Evolutionary conservation across 2,113 vertebrate genomes (phyloP).

Genomic region (Aleadryas rufinucha): DNA sequence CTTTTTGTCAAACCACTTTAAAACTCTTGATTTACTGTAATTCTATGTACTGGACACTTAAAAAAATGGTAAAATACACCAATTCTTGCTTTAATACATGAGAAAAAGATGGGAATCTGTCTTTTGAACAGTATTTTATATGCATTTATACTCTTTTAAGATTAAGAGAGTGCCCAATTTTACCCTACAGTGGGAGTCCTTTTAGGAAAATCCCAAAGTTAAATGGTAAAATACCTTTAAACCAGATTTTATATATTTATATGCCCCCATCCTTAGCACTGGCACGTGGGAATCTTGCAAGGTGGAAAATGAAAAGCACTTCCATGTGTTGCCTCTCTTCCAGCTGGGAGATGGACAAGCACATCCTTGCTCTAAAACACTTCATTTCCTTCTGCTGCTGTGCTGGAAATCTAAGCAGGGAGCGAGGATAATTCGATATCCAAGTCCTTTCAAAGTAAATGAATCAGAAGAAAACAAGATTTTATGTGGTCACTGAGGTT

Average conservation of each 20-base stretch:
- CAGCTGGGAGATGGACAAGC: not conserved
- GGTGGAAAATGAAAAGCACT: not conserved
- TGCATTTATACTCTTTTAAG: not conserved
- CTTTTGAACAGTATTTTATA: not conserved
- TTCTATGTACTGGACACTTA: not conserved
- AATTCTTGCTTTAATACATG: not conserved
- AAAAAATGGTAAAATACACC: not conserved
- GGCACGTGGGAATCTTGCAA: not conserved
- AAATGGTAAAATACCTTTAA: not conserved
- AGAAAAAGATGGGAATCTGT: not conserved
- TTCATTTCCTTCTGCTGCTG: not conserved
- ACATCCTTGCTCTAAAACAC: not conserved
- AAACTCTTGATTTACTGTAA: not conserved
- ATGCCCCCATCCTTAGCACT: not conserved
- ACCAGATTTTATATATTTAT: not conserved
- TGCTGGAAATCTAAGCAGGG: not conserved
- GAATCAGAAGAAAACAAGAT: not conserved
- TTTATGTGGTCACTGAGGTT: not conserved
- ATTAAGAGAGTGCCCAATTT: not conserved
- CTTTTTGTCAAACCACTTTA: not conserved
- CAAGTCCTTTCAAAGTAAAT: not conserved
- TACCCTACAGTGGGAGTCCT: not conserved
- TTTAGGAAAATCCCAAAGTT: not conserved
- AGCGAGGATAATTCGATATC: fast-evolving
- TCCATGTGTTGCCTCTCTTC: not conserved